Evolutionary conservation across 1,140 invertebrate species (phyloP).

Genomic region (Panagrolaimus sp.): DNA sequence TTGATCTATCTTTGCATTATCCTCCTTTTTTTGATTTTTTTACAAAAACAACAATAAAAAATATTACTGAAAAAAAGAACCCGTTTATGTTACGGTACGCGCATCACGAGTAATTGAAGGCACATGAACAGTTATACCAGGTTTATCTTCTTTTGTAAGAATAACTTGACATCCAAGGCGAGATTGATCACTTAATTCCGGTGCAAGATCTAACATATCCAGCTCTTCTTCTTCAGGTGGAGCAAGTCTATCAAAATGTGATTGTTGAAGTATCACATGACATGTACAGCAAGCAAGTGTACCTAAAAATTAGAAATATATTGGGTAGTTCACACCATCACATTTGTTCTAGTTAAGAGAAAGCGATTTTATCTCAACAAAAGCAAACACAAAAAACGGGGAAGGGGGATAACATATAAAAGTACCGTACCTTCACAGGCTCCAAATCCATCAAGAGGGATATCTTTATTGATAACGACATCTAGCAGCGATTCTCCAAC

Average conservation of each 20-base stretch:
- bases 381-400: too few relatives aligned
- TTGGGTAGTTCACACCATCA: too few relatives aligned
- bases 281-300: conserved; percentile 19
- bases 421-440: conserved; percentile 4
- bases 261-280: conserved; percentile 11
- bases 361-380: too few relatives aligned
- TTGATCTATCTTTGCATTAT: neutral
- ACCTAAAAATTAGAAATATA: too few relatives aligned
- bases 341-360: too few relatives aligned
- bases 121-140: neutral
- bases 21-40: neutral
- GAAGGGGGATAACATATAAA: too few relatives aligned
- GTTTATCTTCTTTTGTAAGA: neutral
- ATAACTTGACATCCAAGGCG: neutral
- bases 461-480: conserved; percentile 16
- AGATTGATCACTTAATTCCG: conserved; percentile 14
- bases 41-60: too few relatives aligned
- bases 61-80: too few relatives aligned
- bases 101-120: neutral
- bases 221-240: conserved; percentile 15
- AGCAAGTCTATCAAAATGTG: conserved; percentile 13
- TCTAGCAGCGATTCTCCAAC: conserved; percentile 15
- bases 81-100: neutral
- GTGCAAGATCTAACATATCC: conserved; percentile 16
- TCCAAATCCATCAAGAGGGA: conserved; percentile 15